phyloP scores from a whole-genome alignment of 2,797 vertebrate genomes.

The Sebastes nivosus region DNA sequence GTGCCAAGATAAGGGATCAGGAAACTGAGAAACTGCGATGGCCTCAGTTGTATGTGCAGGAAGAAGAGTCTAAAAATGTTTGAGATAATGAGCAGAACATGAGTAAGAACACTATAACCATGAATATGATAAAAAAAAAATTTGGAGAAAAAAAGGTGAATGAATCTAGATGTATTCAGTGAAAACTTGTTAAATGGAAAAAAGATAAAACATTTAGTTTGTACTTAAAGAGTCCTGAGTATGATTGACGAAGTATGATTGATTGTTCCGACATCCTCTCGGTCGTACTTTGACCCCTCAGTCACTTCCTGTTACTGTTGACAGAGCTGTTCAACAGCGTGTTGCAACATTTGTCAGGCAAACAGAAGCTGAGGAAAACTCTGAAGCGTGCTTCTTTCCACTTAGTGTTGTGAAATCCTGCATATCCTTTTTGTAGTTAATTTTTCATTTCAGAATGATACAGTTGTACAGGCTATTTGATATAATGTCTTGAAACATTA shows the following conservation, averaged over 20 bases:
- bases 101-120: neutral
- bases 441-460: neutral
- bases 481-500: neutral
- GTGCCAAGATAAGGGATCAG: conserved; percentile 33
- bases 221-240: conserved; percentile 22
- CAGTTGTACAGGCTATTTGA: neutral
- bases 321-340: neutral
- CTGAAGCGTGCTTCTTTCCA: neutral
- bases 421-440: neutral
- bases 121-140: neutral
- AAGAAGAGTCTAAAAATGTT: neutral
- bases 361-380: neutral
- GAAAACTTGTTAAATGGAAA: conserved; percentile 15
- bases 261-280: neutral
- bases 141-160: neutral
- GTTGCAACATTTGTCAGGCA: conserved; percentile 18
- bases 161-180: conserved; percentile 27
- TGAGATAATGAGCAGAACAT: neutral
- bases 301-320: conserved; percentile 37
- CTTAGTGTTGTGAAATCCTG: neutral
- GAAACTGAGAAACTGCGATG: neutral
- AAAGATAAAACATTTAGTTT: conserved; percentile 57
- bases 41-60: neutral
- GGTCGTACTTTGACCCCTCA: conserved; percentile 29
- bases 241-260: conserved; percentile 4